Evolutionary conservation across 2,888 invertebrate genomes (phyloP).

Genomic region (Bellardia pandia): DNA sequence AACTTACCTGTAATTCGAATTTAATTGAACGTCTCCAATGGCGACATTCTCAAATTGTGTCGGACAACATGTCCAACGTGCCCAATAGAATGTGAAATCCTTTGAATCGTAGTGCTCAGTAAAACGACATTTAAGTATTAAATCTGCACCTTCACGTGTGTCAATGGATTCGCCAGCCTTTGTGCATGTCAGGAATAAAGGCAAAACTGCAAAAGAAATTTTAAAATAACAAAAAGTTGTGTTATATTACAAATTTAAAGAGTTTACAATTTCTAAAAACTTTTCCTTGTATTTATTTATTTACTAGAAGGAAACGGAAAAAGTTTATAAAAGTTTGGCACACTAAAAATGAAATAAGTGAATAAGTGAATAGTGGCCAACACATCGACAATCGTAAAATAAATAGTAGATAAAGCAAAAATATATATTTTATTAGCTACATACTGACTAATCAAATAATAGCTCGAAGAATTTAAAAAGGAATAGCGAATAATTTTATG

Average conservation of each 20-base stretch:
- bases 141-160: conserved; percentile 94
- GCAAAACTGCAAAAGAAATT: conserved; percentile 68
- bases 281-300: neutral
- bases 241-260: conserved; percentile 25
- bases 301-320: no score
- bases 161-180: conserved; percentile 86
- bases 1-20: conserved; percentile 92
- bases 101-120: conserved; percentile 88
- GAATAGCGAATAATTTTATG: no score
- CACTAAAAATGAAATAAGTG: no score
- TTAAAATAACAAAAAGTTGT: conserved; percentile 22
- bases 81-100: conserved; percentile 94
- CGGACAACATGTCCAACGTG: conserved; percentile 89
- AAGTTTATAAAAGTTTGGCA: no score
- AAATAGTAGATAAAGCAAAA: no score
- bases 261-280: conserved; percentile 30
- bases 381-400: no score
- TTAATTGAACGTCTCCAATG: conserved; percentile 91
- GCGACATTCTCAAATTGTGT: conserved; percentile 95
- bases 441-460: no score
- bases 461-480: no score
- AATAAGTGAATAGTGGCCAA: no score
- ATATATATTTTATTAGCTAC: no score
- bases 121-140: conserved; percentile 94
- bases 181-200: conserved; percentile 42